These are phyloP conservation scores for Rhinatrema bivittatum DNA, from an alignment of 2,797 vertebrate genomes.

Conservation along the genomic window DNA sequence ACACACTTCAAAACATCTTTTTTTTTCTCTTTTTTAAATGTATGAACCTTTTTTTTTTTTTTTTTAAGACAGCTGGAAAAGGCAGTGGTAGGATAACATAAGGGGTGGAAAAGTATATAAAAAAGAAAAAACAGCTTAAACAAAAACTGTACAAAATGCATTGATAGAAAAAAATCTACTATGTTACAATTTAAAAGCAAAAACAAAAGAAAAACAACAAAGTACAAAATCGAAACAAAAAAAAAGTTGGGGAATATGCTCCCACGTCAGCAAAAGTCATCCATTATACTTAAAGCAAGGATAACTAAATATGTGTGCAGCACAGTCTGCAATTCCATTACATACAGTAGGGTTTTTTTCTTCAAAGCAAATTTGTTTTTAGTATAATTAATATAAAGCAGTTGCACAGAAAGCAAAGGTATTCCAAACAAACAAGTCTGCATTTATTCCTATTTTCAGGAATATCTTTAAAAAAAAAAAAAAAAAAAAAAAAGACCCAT, in stretches of 20 bases:
- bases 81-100: constrained; percentile 79
- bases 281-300: constrained; percentile 76
- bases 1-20: constrained; percentile 58
- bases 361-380: constrained; percentile 75
- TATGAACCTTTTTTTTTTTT: constrained; percentile 56
- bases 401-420: constrained; percentile 82
- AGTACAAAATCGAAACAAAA: constrained; percentile 27
- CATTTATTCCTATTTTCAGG: constrained; percentile 73
- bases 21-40: constrained; percentile 54
- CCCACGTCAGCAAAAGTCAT: constrained; percentile 73
- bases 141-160: constrained; percentile 85
- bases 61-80: constrained; percentile 70
- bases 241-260: constrained; percentile 68
- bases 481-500: constrained; percentile 20
- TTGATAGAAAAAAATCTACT: constrained; percentile 81
- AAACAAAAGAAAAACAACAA: too few relatives aligned
- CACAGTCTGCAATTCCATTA: constrained; percentile 85
- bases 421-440: constrained; percentile 71
- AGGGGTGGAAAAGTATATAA: constrained; percentile 74
- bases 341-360: constrained; percentile 85
- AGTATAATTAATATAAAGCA: constrained; percentile 91
- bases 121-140: constrained; percentile 67
- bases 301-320: constrained; percentile 90
- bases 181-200: constrained; percentile 90
- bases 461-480: constrained; percentile 62